Percentiles rank a stretch among this genome's conserved stretches.
phyloP scores from a whole-genome alignment of 2,888 invertebrate species.

The Corbicula japonica region DNA sequence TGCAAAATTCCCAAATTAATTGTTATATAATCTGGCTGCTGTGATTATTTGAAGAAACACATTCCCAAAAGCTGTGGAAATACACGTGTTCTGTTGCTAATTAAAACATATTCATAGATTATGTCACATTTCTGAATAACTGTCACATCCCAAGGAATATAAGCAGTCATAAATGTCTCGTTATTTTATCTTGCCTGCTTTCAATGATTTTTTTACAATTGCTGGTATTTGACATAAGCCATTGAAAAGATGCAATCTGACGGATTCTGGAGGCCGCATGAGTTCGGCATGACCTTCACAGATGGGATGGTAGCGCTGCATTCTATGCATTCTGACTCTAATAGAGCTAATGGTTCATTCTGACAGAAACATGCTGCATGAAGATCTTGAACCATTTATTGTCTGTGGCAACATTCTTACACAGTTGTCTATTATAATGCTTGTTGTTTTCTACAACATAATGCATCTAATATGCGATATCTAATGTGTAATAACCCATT shows the following conservation, averaged over 20 bases:
- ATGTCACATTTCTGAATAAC: slow-evolving; percentile 27
- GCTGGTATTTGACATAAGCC: slow-evolving; percentile 14
- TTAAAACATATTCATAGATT: slow-evolving; percentile 23
- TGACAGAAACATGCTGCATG: too few species aligned
- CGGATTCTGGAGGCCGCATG: background rate
- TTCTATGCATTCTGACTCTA: slow-evolving; percentile 11
- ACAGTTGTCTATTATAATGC: too few species aligned
- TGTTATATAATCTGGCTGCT: too few species aligned
- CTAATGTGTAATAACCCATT: too few species aligned
- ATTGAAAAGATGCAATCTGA: background rate
- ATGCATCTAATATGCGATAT: too few species aligned
- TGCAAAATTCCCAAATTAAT: too few species aligned
- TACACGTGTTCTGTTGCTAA: slow-evolving; percentile 34
- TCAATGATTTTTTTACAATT: background rate
- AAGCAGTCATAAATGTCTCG: slow-evolving; percentile 34
- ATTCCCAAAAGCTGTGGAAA: too few species aligned
- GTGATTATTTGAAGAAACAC: too few species aligned
- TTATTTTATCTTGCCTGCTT: slow-evolving; percentile 28
- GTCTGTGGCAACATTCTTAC: too few species aligned
- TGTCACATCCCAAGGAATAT: slow-evolving; percentile 15
- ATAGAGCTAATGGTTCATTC: slow-evolving; percentile 16
- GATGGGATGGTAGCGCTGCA: slow-evolving; percentile 3
- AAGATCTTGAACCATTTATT: too few species aligned
- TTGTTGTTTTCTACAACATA: too few species aligned
- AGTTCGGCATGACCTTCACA: slow-evolving; percentile 21